These are phyloP conservation scores for Platycheirus rosarum DNA, from an alignment of 2,888 invertebrate genomes.

Conservation along the genomic window DNA sequence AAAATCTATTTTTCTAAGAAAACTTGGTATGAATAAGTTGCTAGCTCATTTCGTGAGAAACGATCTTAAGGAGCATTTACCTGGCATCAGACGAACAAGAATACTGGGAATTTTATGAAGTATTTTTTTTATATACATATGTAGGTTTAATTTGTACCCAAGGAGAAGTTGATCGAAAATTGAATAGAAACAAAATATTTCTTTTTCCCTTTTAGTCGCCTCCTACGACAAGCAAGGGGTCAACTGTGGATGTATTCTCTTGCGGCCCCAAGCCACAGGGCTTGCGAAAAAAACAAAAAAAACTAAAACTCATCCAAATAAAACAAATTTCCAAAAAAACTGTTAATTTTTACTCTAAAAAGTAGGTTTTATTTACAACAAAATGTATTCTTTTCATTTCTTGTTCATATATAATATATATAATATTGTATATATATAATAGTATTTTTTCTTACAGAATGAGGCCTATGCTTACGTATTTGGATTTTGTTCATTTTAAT, in stretches of 20 bases:
- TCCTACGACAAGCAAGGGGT: slow-evolving; percentile 77
- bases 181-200: background rate
- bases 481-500: slow-evolving; percentile 78
- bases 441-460: slow-evolving; percentile 81
- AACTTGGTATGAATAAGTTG: too few species aligned
- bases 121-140: too few species aligned
- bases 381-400: slow-evolving; percentile 77
- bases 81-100: too few species aligned
- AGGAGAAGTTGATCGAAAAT: too few species aligned
- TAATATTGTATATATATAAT: slow-evolving; percentile 75
- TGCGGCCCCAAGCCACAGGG: slow-evolving; percentile 76
- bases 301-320: slow-evolving; percentile 14
- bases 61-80: too few species aligned
- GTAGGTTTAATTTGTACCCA: too few species aligned
- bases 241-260: slow-evolving; percentile 77
- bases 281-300: slow-evolving; percentile 24
- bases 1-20: too few species aligned
- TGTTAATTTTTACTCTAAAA: slow-evolving; percentile 80
- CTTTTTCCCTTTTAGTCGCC: slow-evolving; percentile 77
- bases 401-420: slow-evolving; percentile 75
- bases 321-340: slow-evolving; percentile 47
- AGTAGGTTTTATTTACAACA: slow-evolving; percentile 82
- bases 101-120: too few species aligned
- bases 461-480: slow-evolving; percentile 83
- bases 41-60: too few species aligned